Evolutionary conservation across 2,113 vertebrate genomes (phyloP).

Genomic region (Henicopernis longicauda): DNA sequence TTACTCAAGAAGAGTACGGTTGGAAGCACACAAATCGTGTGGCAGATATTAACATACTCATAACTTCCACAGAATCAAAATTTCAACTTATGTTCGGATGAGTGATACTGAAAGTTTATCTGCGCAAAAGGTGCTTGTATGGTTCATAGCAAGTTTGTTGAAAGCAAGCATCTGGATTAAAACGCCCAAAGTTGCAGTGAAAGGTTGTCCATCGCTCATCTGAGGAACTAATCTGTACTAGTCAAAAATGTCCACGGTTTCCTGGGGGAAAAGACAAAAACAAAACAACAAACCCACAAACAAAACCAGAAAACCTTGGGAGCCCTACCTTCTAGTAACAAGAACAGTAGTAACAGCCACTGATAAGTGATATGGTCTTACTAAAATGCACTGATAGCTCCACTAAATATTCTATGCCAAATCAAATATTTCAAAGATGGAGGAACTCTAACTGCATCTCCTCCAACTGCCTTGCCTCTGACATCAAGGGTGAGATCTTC

Average conservation of each 20-base stretch:
- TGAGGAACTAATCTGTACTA: background rate
- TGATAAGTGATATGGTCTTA: accelerated
- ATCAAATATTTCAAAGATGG: background rate
- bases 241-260: slow-evolving; percentile 35
- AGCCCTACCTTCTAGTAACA: background rate
- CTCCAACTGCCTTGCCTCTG: background rate
- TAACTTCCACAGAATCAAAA: background rate
- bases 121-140: background rate
- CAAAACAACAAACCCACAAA: background rate
- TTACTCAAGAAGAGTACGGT: background rate
- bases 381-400: background rate
- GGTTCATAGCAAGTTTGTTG: background rate
- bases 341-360: background rate
- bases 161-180: background rate
- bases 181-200: background rate
- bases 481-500: background rate
- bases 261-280: background rate
- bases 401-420: background rate
- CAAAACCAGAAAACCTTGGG: background rate
- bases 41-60: background rate
- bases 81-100: background rate
- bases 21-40: background rate
- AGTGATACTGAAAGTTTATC: background rate
- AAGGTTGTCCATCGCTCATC: background rate
- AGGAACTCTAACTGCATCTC: background rate